These are phyloP conservation scores for Riparia riparia DNA, from an alignment of 2,113 vertebrate genomes.

Conservation along the genomic window DNA sequence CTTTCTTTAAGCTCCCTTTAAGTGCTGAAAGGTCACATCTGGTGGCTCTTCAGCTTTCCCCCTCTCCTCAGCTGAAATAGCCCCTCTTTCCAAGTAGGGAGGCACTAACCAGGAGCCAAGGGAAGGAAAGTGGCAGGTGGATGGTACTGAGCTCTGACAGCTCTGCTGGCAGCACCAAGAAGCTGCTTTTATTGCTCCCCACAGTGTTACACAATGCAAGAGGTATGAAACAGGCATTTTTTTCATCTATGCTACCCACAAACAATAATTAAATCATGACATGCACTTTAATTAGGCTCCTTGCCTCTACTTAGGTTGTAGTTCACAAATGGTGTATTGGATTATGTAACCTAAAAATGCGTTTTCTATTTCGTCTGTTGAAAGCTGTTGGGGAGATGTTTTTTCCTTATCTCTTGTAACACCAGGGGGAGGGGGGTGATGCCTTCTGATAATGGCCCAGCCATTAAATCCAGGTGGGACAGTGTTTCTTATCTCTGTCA, in stretches of 20 bases:
- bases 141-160: rapidly evolving
- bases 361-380: no score
- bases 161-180: not conserved
- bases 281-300: not conserved
- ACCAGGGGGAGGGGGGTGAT: no score
- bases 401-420: no score
- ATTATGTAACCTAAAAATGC: no score
- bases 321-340: not conserved
- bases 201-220: rapidly evolving
- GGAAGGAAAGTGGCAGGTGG: not conserved
- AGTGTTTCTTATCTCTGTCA: no score
- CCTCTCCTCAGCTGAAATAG: not conserved
- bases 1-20: not conserved
- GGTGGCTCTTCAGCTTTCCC: not conserved
- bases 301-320: not conserved
- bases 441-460: no score
- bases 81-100: not conserved
- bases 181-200: not conserved
- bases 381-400: no score
- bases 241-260: not conserved
- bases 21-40: not conserved
- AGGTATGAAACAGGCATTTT: not conserved
- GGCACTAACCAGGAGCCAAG: not conserved
- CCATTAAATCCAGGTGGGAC: no score
- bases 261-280: not conserved